Conservation (phyloP, 2,888 invertebrate species). For the Slavum lentiscoides region DNA sequence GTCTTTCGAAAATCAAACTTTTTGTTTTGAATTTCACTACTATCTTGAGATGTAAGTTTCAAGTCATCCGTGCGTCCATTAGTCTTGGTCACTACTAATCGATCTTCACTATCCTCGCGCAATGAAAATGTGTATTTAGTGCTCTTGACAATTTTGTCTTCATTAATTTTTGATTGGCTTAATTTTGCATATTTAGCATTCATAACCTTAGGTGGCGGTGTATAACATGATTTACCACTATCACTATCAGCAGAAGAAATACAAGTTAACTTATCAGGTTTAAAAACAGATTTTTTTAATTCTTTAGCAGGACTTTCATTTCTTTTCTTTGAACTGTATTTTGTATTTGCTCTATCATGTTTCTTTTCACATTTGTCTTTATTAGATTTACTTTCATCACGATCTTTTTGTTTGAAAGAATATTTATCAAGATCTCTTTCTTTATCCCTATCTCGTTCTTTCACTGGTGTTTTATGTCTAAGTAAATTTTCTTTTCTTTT, state of each 20-base stretch:
- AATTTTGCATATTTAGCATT: conserved; percentile 15
- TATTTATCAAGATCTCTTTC: conserved; percentile 42
- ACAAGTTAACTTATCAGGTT: conserved; percentile 30
- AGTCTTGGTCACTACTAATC: neutral
- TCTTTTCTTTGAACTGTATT: conserved; percentile 33
- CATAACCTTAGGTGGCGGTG: conserved; percentile 37
- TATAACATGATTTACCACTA: conserved; percentile 41
- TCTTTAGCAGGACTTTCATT: conserved; percentile 33
- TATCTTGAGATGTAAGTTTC: conserved; percentile 64
- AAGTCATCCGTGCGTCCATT: conserved; percentile 26
- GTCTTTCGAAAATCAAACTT: conserved; percentile 64
- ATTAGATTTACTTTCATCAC: conserved; percentile 34
- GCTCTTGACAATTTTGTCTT: conserved; percentile 37
- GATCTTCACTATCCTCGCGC: conserved; percentile 31
- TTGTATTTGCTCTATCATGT: conserved; percentile 8
- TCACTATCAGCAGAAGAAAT: conserved; percentile 28
- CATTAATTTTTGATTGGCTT: conserved; percentile 18
- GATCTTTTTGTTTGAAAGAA: conserved; percentile 12
- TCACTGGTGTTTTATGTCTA: conserved; percentile 25
- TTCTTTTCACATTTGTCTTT: conserved; percentile 41
- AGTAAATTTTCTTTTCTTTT: conserved; percentile 35
- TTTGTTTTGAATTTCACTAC: conserved; percentile 64
- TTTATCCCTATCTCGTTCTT: conserved; percentile 40
- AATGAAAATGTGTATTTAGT: conserved; percentile 49
- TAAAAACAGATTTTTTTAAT: conserved; percentile 14